phyloP scores from a whole-genome alignment of 2,888 invertebrate species.

The Apoda limacodes region DNA sequence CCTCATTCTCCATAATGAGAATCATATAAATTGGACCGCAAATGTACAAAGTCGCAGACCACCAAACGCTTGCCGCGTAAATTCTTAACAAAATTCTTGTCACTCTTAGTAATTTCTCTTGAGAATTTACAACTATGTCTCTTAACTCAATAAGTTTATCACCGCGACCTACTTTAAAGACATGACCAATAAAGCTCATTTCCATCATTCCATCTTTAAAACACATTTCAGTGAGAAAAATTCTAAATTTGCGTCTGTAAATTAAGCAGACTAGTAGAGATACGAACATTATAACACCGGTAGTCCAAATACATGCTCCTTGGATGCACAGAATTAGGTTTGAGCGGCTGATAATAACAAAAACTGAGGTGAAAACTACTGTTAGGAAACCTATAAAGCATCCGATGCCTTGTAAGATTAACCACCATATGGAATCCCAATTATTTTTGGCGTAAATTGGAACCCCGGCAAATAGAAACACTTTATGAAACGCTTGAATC shows the following conservation, averaged over 20 bases:
- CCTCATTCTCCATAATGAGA: constrained; percentile 33
- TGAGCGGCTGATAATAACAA: constrained; percentile 30
- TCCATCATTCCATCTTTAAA: constrained; percentile 38
- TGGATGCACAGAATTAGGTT: constrained; percentile 41
- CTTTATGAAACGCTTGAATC: constrained; percentile 32
- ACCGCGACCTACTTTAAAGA: constrained; percentile 22
- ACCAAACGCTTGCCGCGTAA: constrained; percentile 36
- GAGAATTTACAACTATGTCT: constrained; percentile 31
- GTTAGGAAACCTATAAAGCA: constrained; percentile 36
- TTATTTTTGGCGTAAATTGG: constrained; percentile 38
- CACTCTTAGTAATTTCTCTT: constrained; percentile 34
- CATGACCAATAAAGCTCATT: constrained; percentile 38
- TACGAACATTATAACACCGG: constrained; percentile 49
- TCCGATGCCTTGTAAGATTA: constrained; percentile 39
- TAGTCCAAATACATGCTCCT: constrained; percentile 55
- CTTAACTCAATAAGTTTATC: constrained; percentile 34
- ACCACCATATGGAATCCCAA: constrained; percentile 38
- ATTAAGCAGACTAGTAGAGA: constrained; percentile 39
- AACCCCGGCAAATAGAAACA: constrained; percentile 43
- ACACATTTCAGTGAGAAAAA: constrained; percentile 40
- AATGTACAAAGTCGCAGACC: constrained; percentile 42
- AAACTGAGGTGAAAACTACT: constrained; percentile 44
- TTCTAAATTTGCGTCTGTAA: constrained; percentile 37
- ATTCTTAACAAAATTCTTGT: constrained; percentile 33
- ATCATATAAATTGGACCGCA: constrained; percentile 44